Conservation (phyloP, 2,113 vertebrate species). For the Anser cygnoides region DNA sequence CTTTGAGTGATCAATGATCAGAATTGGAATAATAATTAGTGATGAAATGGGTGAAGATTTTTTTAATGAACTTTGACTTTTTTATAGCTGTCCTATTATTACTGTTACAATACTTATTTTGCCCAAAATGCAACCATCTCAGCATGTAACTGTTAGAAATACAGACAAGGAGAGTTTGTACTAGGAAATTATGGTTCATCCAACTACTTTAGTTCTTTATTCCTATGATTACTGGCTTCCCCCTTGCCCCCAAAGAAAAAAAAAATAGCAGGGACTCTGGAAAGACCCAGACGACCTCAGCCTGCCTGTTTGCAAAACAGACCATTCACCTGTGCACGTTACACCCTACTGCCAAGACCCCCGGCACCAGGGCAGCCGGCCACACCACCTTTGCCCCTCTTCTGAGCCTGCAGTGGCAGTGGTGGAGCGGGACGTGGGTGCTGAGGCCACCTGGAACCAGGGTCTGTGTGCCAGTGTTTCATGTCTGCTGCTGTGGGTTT, state of each 20-base stretch:
- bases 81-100: constrained; percentile 53
- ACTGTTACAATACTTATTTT: constrained; percentile 48
- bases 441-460: neutral
- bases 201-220: neutral
- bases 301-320: neutral
- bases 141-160: constrained; percentile 41
- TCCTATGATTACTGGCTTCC: neutral
- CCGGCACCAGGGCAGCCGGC: neutral
- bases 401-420: neutral
- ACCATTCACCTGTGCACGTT: neutral
- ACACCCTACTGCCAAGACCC: neutral
- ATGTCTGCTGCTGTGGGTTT: neutral
- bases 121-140: constrained; percentile 36
- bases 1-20: constrained; percentile 63
- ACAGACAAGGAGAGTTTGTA: neutral
- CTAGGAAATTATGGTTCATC: neutral
- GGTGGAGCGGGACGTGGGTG: neutral
- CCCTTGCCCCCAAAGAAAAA: neutral
- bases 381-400: accelerated
- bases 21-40: constrained; percentile 71
- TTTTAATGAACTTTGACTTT: constrained; percentile 61
- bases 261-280: neutral
- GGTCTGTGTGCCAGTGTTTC: neutral
- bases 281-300: neutral
- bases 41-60: constrained; percentile 58